Conservation (phyloP, 2,888 invertebrate species). For the Epiblema foenella region DNA sequence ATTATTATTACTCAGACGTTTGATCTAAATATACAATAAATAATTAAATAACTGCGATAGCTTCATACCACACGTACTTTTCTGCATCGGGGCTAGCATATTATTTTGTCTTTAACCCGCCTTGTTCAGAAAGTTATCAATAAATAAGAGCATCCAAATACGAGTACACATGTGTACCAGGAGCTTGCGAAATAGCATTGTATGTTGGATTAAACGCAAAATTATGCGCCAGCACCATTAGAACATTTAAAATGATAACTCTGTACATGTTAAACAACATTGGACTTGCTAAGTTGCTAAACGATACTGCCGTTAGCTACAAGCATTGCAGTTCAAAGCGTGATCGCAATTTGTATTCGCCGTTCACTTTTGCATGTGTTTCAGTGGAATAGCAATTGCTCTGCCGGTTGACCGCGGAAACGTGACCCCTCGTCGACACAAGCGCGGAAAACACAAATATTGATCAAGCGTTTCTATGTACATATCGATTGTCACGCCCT, state of each 20-base stretch:
- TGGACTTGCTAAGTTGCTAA: neutral
- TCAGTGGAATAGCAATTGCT: constrained; percentile 26
- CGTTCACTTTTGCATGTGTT: constrained; percentile 27
- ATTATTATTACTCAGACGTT: no score
- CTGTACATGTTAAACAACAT: neutral
- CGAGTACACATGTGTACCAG: no score
- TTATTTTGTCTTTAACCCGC: no score
- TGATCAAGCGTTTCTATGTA: constrained; percentile 45
- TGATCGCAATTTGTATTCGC: constrained; percentile 22
- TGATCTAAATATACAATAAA: no score
- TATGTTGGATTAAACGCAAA: no score
- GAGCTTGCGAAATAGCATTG: no score
- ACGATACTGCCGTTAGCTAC: neutral
- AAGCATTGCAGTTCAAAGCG: neutral
- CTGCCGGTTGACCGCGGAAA: constrained; percentile 33
- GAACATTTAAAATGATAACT: neutral
- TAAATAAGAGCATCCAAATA: no score
- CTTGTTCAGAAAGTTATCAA: no score
- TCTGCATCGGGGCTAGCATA: no score
- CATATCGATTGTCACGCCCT: constrained; percentile 44
- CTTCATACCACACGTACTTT: no score
- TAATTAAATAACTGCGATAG: no score
- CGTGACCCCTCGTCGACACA: constrained; percentile 36
- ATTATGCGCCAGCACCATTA: no score
- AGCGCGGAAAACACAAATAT: constrained; percentile 42